Conservation (phyloP, 2,797 vertebrate species). For the Oreochromis grahami region DNA sequence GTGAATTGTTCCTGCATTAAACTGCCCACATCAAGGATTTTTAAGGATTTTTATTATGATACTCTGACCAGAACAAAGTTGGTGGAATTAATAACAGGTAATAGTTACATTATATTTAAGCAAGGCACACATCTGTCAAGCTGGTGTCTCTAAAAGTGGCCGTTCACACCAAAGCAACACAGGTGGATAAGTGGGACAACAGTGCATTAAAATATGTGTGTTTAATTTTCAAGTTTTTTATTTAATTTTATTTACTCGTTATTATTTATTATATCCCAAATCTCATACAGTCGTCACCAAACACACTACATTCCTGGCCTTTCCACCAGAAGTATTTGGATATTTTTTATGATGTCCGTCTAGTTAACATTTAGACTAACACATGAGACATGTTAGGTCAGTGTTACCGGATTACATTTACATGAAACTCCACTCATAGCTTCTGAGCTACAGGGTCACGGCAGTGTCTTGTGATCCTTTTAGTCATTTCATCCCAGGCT, state of each 20-base stretch:
- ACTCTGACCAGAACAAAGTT: neutral
- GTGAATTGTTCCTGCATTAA: neutral
- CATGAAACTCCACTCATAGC: neutral
- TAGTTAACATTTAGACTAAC: neutral
- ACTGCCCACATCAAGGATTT: neutral
- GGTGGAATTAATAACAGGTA: neutral
- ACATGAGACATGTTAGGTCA: neutral
- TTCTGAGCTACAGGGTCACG: neutral
- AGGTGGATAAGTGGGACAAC: neutral
- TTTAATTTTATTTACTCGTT: neutral
- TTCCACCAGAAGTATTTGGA: neutral
- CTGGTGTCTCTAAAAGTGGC: neutral
- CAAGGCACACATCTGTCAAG: neutral
- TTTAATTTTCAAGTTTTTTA: neutral
- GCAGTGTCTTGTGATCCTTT: neutral
- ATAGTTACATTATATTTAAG: neutral
- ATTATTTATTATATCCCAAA: neutral
- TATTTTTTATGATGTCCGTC: neutral
- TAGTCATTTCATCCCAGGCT: neutral
- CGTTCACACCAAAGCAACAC: neutral
- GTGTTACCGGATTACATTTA: neutral
- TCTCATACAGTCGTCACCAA: neutral
- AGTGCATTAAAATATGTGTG: neutral
- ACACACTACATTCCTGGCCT: neutral
- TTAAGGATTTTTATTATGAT: neutral